phyloP scores from a whole-genome alignment of 2,888 invertebrate species.

The Parochlus steinenii region DNA sequence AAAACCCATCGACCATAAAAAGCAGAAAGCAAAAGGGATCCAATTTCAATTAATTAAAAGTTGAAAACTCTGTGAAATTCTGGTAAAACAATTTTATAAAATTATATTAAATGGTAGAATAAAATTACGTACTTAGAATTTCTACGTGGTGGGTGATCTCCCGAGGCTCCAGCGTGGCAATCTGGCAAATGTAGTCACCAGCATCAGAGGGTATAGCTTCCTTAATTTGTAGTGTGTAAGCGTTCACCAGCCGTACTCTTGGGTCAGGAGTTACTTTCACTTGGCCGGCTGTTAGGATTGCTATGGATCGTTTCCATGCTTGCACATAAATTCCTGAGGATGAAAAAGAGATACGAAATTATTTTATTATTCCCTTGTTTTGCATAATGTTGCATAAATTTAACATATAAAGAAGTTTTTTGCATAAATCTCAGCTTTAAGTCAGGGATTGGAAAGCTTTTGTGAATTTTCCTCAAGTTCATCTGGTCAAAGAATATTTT shows the following conservation, averaged over 20 bases:
- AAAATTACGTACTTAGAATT: slow-evolving; percentile 34
- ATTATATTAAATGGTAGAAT: slow-evolving; percentile 3
- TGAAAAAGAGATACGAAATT: slow-evolving; percentile 16
- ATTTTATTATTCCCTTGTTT: no score
- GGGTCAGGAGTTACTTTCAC: slow-evolving; percentile 39
- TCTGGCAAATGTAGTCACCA: slow-evolving; percentile 41
- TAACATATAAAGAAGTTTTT: no score
- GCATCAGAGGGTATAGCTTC: slow-evolving; percentile 37
- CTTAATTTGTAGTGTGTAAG: slow-evolving; percentile 37
- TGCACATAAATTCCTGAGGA: slow-evolving; percentile 34
- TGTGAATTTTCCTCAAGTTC: no score
- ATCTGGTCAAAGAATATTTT: no score
- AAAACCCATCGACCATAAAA: no score
- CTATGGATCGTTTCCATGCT: slow-evolving; percentile 39
- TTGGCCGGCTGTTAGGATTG: slow-evolving; percentile 37
- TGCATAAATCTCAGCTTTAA: no score
- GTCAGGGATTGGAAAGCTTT: no score
- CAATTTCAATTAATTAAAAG: no score
- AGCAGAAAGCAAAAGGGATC: no score
- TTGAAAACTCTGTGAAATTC: neutral
- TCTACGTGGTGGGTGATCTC: slow-evolving; percentile 40
- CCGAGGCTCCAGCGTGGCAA: slow-evolving; percentile 36
- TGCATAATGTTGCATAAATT: no score
- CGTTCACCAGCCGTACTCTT: slow-evolving; percentile 35
- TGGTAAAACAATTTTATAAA: neutral